Base-by-base conservation (phyloP, 2,888 invertebrate genomes). In the Dione vanillae region DNA sequence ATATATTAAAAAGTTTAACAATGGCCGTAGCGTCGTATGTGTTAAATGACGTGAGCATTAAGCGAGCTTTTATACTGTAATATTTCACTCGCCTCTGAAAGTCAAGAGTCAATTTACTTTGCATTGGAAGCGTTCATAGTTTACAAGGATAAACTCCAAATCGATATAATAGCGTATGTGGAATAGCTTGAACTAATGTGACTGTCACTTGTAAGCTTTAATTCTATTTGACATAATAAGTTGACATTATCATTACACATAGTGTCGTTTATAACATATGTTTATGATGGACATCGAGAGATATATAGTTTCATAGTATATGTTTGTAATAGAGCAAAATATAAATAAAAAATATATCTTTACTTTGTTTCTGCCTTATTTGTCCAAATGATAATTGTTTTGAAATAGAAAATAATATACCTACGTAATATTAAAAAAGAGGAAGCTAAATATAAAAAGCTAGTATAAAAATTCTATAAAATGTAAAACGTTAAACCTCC, bases 91-190 rank as follows among this genome's bases (percentile, higher is more conserved):
- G 11, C 11, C 20, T 61, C n/a, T 43, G 43, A 61, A 61, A n/a
- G 61, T 61, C n/a, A 27, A 61, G 27, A 35, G 35, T 66, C 47
- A 20, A 49, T 27, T 27, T n/a, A 43, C 43, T 40, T 49, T 54
- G 20, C 20, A 45, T 10, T 12, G 1, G 27, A 54, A 12, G 10
- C 11, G 2, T 19, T 49, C 16, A 20, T 37, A 14, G 14, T 5
- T 27, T 52, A 19, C 49, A 19, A 8, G 8, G 45, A 19, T 19
- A 10, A 49, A 11, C 1, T 10, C 1, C 27, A 7, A 14, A 27
- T 52, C 20, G 14, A 27, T 52, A 6, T 6, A 51, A 27, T 51
- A 12, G 12, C 14, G 6, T 52, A 6, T 51, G 51, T 20, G 12
- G 16, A 5, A 11, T 49, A 12, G 19, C 5, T 14, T 51, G 11